Conservation (phyloP, 2,113 vertebrate genomes). For the Cynocephalus volans region DNA sequence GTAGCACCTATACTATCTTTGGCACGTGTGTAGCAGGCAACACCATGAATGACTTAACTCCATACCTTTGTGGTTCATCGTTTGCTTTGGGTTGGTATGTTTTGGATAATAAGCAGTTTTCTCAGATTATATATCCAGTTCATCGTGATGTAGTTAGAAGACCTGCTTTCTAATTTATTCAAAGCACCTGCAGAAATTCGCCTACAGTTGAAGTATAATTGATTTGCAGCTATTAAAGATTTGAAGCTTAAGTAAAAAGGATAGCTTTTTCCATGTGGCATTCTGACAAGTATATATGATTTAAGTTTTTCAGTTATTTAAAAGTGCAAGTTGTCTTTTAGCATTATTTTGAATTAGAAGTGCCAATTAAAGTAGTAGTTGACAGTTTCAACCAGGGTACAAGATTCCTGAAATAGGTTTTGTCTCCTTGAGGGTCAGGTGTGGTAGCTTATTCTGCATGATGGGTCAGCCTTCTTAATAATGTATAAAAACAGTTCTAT, state of each 20-base stretch:
- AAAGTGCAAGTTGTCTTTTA: not conserved
- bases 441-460: not conserved
- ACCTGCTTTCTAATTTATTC: not conserved
- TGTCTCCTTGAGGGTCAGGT: not conserved
- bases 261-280: not conserved
- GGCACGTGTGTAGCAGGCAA: not conserved
- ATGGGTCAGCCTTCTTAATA: not conserved
- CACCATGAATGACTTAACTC: not conserved
- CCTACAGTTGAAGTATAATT: not conserved
- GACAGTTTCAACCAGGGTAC: not conserved
- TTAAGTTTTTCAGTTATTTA: constrained; percentile 15
- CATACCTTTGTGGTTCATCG: not conserved
- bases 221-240: not conserved
- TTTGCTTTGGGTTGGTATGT: not conserved
- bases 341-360: not conserved
- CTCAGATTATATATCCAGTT: not conserved
- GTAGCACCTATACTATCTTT: not conserved
- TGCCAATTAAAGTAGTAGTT: not conserved
- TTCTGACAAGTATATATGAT: constrained; percentile 23
- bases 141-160: not conserved
- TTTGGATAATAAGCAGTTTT: not conserved
- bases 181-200: not conserved
- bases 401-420: not conserved
- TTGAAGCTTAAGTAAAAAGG: constrained; percentile 34
- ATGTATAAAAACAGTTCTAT: not conserved